These are phyloP conservation scores for Allygus modestus DNA, from an alignment of 2,888 invertebrate species.

Conservation along the genomic window DNA sequence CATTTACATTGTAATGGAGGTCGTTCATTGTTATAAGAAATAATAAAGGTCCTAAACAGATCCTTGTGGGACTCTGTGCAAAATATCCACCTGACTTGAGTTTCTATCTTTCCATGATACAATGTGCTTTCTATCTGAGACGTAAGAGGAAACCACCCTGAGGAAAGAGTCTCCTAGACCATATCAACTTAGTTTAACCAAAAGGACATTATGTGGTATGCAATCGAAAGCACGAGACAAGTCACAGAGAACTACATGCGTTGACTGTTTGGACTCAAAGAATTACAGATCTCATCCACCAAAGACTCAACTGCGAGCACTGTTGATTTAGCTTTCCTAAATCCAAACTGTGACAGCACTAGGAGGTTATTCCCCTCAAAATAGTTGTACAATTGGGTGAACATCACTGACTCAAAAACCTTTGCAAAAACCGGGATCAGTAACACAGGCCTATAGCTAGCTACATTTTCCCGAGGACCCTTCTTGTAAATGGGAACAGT, in stretches of 20 bases:
- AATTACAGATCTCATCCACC: background rate
- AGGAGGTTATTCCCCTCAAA: constrained; percentile 3
- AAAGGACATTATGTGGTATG: background rate
- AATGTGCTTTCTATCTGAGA: background rate
- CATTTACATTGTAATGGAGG: constrained; percentile 5
- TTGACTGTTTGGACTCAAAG: constrained; percentile 18
- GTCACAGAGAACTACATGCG: constrained; percentile 31
- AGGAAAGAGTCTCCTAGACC: background rate
- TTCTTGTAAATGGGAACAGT: constrained; percentile 46
- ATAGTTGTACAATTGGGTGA: background rate
- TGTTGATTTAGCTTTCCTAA: constrained; percentile 33
- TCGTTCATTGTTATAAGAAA: background rate
- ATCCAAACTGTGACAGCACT: constrained; percentile 25
- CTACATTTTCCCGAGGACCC: background rate
- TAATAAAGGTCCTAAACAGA: background rate
- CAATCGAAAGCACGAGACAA: constrained; percentile 27
- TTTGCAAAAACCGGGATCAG: constrained; percentile 36
- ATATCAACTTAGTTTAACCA: background rate
- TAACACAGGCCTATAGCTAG: constrained; percentile 17
- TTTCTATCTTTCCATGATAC: background rate
- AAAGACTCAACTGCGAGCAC: constrained; percentile 1
- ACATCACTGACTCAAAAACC: constrained; percentile 12
- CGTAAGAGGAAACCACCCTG: background rate
- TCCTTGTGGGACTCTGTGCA: constrained; percentile 11
- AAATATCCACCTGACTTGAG: background rate